Evolutionary conservation across 1,140 invertebrate species (phyloP), one percentile per base, ranked within the genome.

Genomic region (Maconellicoccus hirsutus): DNA sequence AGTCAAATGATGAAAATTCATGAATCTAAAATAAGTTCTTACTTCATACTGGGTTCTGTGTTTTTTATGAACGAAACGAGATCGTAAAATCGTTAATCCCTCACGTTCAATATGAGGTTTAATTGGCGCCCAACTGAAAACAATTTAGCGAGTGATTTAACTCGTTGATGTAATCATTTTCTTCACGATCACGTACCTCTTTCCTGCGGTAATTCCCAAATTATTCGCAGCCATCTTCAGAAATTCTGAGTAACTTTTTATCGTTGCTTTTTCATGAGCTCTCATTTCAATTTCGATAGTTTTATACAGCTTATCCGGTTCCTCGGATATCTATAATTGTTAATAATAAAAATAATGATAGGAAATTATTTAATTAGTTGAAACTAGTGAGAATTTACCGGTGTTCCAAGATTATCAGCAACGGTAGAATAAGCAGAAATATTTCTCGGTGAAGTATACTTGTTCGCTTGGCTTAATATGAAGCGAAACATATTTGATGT

Each of bases 1-100:
- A 1, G 97, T 99, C 2, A 99, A 77, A 75, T 87, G 84, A 73
- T 88, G 83, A 69, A 96, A 87, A 77, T 92, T 86, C 75, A 98
- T 83, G 76, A 91, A 89, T 72, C 87, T 85, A 79, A 89, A 96
- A 79, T 98, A 93, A 12, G 96, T 98, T 76, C 96, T 84, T 3
- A 89, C 85, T 84, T 99, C 96, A 82, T 99, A 99, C 76, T 98
- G 95, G 0, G 96, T 93, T 77, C 88, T 85, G 79, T 97, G 93
- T 75, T 97, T 98, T 79, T 96, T 98, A 77, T 93, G 88, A 75
- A 96, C 88, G 78, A 93, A 91, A 63, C 91, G 89, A 61, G 92
- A 93, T 79, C 92, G 92, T 0, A 98, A 80, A 7, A 98, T 76
- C 2, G 91, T 93, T 66, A 66, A 66, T 14, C 25, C 25, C 74